Evolutionary conservation across 2,888 invertebrate species (phyloP), one percentile per base, ranked within the genome.

Genomic region (Apodemia duryi): DNA sequence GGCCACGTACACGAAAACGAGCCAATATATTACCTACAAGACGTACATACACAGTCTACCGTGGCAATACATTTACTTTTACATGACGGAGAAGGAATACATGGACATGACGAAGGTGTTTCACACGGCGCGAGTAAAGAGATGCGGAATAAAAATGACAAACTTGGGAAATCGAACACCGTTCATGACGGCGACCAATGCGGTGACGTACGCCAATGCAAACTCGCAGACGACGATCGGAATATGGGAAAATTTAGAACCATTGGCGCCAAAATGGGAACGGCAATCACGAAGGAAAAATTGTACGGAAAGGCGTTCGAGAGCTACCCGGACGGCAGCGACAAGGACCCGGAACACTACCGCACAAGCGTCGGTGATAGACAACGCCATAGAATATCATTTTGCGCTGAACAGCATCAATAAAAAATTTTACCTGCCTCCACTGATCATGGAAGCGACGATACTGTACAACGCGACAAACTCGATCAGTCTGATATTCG

Each of bases 171-270:
- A 32, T 2, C 32, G 32, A 32, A 32, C 32, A 32, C 32, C 43
- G 10, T 43, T 43, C 57, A 29, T 13, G 57, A 60, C 32, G 11
- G 2, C 35, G 35, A 11, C 6, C 32, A 61, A 38, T 2, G 61
- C 32, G 11, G 28, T 35, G 49, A 49, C 49, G 5, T 49, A 49
- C 49, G 49, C 49, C 11, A 49, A 49, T 5, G 49, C n/a, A 49
- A 49, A 49, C 10, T 49, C 49, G 49, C 49, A 49, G 10, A 49
- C 49, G 49, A 49, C 49, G 4, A 49, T 49, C 1, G 49, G n/a
- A 49, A 49, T 49, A 49, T 49, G 49, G 49, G 49, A 49, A 49
- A 49, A 49, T 49, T 49, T 49, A n/a, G 49, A 49, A 49, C 6
- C n/a, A 49, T n/a, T 49, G 49, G 49, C 49, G 6, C 49, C 49